Evolutionary conservation across 2,888 invertebrate species (phyloP).

Genomic region (Boloria euphrosyne): DNA sequence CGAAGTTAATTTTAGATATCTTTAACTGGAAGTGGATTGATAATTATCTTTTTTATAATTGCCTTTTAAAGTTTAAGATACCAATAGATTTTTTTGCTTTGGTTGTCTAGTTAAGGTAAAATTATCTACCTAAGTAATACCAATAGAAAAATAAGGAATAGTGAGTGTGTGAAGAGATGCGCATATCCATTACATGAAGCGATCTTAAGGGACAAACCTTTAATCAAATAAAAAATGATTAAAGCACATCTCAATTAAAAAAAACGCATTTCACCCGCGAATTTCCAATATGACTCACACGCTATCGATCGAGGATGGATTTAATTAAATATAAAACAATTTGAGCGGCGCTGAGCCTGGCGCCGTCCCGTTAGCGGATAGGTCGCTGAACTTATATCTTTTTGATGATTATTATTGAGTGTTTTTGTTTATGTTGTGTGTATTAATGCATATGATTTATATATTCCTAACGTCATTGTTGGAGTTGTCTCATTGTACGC

Average conservation of each 20-base stretch:
- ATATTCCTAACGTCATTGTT: background rate
- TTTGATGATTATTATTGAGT: conserved; percentile 27
- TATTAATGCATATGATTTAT: background rate
- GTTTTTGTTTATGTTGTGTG: conserved; percentile 22
- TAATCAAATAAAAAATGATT: no score
- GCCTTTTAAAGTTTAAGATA: no score
- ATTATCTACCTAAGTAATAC: no score
- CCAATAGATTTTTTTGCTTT: no score
- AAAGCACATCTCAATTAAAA: background rate
- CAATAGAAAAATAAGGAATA: no score
- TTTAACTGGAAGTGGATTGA: conserved; percentile 49
- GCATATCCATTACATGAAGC: no score
- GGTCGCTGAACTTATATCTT: conserved; percentile 39
- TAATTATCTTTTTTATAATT: conserved; percentile 15
- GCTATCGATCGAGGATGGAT: conserved; percentile 47
- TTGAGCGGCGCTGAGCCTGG: conserved; percentile 53
- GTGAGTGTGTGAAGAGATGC: no score
- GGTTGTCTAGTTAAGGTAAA: no score
- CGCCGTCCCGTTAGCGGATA: conserved; percentile 53
- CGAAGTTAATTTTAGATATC: conserved; percentile 31
- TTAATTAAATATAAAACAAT: conserved; percentile 65
- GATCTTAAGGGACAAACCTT: no score
- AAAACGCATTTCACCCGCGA: background rate
- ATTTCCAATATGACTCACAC: conserved; percentile 29
- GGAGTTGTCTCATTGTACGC: background rate